Base-by-base conservation (phyloP, 2,888 invertebrate species). In the Scaptomyza reducta region DNA sequence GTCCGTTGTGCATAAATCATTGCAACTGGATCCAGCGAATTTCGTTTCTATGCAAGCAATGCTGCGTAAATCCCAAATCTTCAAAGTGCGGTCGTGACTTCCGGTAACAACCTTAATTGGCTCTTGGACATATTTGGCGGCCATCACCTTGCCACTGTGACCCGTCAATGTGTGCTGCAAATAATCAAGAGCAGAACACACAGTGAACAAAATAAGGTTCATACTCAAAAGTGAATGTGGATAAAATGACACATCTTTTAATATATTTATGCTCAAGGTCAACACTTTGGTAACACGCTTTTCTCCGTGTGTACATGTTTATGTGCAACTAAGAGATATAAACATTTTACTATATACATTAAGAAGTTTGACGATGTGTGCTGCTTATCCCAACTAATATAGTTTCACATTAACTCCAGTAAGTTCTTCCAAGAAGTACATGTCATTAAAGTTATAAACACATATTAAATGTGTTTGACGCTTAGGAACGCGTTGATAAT, bases 11-110 rank as follows among this genome's bases (percentile, higher is more conserved):
- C 98, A 98, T 70, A 99, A 93, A 93, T 99, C 99, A 92, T 98
- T 98, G 92, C 98, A 99, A 89, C 97, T 97, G 35, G 98, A 99
- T 41, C 98, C 98, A 60, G 98, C 98, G 90, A 98, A 98, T 92
- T 98, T 97, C 5, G 98, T 98, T 92, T 97, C 96, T 82, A 96
- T 95, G 95, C 98, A 98, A 62, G 96, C 95, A 92, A 96, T 95
- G 93, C 96, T 97, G 86, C 97, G 94, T 47, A 99, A 94, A 93
- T 99, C 99, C 99, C 99, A 99, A 89, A 99, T 95, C 94, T 99
- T 99, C 65, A 99, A 93, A 31, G 99, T 99, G 76, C 99, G 94
- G 93, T 99, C 99, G 93, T 98, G 97, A 92, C 99, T 98, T 73
- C 99, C 99, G 35, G 98, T 98, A 65, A 99, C 98, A 64, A 99